A percentile compares a stretch with the other conserved stretches of the same genome.
phyloP scores from a whole-genome alignment of 2,888 invertebrate genomes.

The Biston stratarius region DNA sequence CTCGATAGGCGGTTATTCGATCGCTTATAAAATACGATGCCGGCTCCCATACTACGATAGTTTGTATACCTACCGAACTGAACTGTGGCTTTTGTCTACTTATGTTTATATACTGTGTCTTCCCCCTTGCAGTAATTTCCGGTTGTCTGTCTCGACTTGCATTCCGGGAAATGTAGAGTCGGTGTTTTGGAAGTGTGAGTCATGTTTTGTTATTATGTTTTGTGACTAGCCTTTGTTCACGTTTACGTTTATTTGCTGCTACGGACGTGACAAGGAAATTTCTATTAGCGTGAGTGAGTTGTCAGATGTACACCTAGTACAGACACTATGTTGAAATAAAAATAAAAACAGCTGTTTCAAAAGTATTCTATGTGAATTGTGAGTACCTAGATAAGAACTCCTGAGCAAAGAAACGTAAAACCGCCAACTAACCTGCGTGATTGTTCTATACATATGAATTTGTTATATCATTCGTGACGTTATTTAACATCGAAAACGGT shows the following conservation, averaged over 20 bases:
- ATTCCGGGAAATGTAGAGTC: conserved; percentile 44
- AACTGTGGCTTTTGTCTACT: background rate
- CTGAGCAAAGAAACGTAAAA: too few relatives aligned
- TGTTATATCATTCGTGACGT: too few relatives aligned
- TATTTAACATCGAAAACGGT: too few relatives aligned
- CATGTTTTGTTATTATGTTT: conserved; percentile 14
- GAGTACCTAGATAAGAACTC: too few relatives aligned
- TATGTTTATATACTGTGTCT: conserved; percentile 5
- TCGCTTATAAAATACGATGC: background rate
- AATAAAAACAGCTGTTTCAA: too few relatives aligned
- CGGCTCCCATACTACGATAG: background rate
- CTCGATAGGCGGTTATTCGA: too few relatives aligned
- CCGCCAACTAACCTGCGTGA: too few relatives aligned
- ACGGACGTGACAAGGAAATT: background rate
- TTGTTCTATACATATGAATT: too few relatives aligned
- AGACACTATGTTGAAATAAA: too few relatives aligned
- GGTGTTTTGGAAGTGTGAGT: conserved; percentile 48
- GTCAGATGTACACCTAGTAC: too few relatives aligned
- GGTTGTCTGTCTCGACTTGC: conserved; percentile 62
- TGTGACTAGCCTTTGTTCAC: background rate
- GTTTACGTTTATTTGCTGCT: background rate
- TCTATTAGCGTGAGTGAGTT: too few relatives aligned
- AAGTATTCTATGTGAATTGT: too few relatives aligned
- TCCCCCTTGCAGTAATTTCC: conserved; percentile 68
- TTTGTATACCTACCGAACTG: background rate